Conservation (phyloP, 30 jellyfish, hydroid and myxozoan genomes). For the Aurelia sp. region DNA sequence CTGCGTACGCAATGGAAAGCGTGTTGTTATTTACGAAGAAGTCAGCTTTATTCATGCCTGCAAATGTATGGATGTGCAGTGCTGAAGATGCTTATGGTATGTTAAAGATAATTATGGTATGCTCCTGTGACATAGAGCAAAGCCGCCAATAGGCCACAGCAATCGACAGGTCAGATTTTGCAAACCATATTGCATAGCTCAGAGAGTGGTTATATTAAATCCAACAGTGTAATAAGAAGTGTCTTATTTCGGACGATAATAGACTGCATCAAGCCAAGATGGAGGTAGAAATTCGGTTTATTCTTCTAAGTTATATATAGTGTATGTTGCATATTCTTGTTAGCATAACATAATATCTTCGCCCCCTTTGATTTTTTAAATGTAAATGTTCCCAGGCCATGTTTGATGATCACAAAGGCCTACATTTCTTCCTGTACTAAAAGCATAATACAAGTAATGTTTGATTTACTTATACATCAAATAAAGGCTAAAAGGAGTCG, state of each 20-base stretch:
- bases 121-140: no score
- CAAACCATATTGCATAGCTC: conserved; percentile 17
- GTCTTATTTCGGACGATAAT: conserved; percentile 10
- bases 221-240: conserved; percentile 8
- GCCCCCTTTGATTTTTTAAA: no score
- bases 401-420: no score
- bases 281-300: no score
- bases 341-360: no score
- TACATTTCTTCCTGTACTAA: no score
- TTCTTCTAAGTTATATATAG: no score
- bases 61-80: conserved; percentile 55
- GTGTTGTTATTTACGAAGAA: conserved; percentile 10
- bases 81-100: background rate
- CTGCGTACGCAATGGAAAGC: conserved; percentile 57
- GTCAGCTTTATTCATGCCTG: conserved; percentile 36
- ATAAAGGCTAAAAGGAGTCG: no score
- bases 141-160: conserved; percentile 10
- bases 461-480: no score
- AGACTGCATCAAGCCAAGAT: conserved; percentile 22
- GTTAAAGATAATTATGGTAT: background rate
- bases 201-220: conserved; percentile 12
- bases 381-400: no score
- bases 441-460: no score
- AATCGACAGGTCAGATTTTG: conserved; percentile 28
- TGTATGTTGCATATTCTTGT: no score